Evolutionary conservation across 2,113 vertebrate species (phyloP).

Genomic region (Aptenodytes patagonicus): DNA sequence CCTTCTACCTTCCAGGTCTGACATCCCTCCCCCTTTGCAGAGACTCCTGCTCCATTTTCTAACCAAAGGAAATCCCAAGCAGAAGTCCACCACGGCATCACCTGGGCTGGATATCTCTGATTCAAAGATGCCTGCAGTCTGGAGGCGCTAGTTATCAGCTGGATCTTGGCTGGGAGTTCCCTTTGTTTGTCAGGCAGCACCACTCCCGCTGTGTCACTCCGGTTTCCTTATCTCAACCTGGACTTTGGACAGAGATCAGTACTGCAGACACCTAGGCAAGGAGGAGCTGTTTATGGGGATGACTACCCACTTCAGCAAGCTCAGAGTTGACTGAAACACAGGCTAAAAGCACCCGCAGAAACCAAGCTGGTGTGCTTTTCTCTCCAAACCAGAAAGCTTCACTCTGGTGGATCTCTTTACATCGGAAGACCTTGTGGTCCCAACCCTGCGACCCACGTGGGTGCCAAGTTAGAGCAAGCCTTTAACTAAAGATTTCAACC

Average conservation of each 20-base stretch:
- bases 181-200: background rate
- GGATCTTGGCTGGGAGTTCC: background rate
- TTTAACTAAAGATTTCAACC: background rate
- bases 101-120: background rate
- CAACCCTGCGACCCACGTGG: fast-evolving
- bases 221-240: background rate
- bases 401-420: background rate
- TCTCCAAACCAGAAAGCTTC: background rate
- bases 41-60: background rate
- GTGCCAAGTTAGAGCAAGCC: background rate
- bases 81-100: fast-evolving
- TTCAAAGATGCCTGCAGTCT: background rate
- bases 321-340: background rate
- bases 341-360: background rate
- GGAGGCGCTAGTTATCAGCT: background rate
- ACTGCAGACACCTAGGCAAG: background rate
- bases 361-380: background rate
- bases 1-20: background rate
- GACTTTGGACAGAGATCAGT: background rate
- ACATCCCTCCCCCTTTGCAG: background rate
- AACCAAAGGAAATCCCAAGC: background rate
- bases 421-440: background rate
- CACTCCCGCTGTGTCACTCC: background rate
- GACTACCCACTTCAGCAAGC: fast-evolving
- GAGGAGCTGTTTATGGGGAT: background rate